Percentiles rank a stretch among this genome's conserved stretches.
Evolutionary conservation across 2,113 vertebrate genomes (phyloP).

Genomic region (Cephalophus harveyi): DNA sequence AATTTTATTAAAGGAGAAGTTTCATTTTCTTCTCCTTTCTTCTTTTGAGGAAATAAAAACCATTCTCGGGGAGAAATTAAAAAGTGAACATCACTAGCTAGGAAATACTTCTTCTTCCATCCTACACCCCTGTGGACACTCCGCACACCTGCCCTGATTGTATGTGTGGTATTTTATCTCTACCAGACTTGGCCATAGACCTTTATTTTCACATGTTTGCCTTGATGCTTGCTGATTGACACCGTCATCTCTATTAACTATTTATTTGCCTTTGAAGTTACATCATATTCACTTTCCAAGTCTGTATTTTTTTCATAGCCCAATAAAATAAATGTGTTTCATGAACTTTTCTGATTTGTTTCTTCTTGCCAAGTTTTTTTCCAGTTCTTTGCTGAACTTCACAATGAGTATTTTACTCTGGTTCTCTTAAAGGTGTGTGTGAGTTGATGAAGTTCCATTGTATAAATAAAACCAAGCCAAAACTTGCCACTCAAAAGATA

Average conservation of each 20-base stretch:
- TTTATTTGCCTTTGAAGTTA: slow-evolving; percentile 53
- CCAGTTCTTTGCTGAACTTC: slow-evolving; percentile 21
- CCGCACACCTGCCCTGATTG: not conserved
- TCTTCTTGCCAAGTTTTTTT: slow-evolving; percentile 49
- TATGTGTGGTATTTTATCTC: not conserved
- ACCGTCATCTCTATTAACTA: slow-evolving; percentile 43
- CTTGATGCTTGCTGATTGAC: slow-evolving; percentile 23
- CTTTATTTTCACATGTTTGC: not conserved
- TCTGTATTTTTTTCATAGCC: slow-evolving; percentile 56
- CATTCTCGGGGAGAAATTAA: not conserved
- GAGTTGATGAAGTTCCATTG: slow-evolving; percentile 51
- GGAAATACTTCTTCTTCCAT: not conserved
- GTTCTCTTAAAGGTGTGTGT: slow-evolving; percentile 52
- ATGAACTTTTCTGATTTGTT: slow-evolving; percentile 61
- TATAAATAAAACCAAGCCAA: slow-evolving; percentile 70
- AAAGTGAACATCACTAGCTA: not conserved
- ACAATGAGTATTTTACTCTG: slow-evolving; percentile 38
- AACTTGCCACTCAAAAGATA: slow-evolving; percentile 70
- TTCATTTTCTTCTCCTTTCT: not conserved
- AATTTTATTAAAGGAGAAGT: not conserved
- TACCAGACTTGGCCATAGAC: not conserved
- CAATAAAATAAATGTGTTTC: slow-evolving; percentile 61
- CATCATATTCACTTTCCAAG: slow-evolving; percentile 46
- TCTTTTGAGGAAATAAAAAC: slow-evolving; percentile 30
- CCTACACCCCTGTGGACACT: not conserved